Conservation (phyloP, 35 echinoderm and acorn worm species). For the Antedon bifida region DNA sequence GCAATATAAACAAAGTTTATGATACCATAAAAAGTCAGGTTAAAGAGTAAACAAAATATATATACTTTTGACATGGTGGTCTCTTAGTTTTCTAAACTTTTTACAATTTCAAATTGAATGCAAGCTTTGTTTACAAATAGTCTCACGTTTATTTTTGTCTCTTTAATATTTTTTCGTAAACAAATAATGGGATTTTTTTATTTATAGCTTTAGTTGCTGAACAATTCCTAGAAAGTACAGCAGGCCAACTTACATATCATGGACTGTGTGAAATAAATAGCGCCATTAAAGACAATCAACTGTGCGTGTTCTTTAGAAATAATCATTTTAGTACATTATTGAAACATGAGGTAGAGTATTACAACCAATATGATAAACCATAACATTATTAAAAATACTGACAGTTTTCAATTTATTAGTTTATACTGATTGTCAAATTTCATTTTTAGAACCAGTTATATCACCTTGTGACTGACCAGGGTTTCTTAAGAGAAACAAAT, state of each 20-base stretch:
- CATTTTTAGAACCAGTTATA: slow-evolving; percentile 53
- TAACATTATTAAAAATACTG: too few relatives aligned
- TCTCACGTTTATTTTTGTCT: too few relatives aligned
- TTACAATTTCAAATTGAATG: too few relatives aligned
- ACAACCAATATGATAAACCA: background rate
- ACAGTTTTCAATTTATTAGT: too few relatives aligned
- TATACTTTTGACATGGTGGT: too few relatives aligned
- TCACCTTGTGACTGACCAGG: slow-evolving; percentile 85
- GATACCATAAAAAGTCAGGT: too few relatives aligned
- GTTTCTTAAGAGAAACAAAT: slow-evolving; percentile 71
- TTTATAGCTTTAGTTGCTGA: slow-evolving; percentile 71
- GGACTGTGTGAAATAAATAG: slow-evolving; percentile 87
- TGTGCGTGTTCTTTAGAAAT: slow-evolving; percentile 95
- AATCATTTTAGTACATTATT: slow-evolving; percentile 93
- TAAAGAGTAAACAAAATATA: too few relatives aligned
- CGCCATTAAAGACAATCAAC: slow-evolving; percentile 41
- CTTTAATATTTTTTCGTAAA: too few relatives aligned
- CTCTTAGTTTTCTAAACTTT: too few relatives aligned
- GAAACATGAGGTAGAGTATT: slow-evolving; percentile 56
- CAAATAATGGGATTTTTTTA: too few relatives aligned
- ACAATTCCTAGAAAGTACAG: slow-evolving; percentile 57
- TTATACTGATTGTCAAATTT: background rate
- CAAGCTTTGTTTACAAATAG: too few relatives aligned
- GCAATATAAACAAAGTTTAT: too few relatives aligned
- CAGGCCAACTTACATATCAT: slow-evolving; percentile 80